phyloP scores from a whole-genome alignment of 2,797 vertebrate genomes.

The Eulemur coronatus region DNA sequence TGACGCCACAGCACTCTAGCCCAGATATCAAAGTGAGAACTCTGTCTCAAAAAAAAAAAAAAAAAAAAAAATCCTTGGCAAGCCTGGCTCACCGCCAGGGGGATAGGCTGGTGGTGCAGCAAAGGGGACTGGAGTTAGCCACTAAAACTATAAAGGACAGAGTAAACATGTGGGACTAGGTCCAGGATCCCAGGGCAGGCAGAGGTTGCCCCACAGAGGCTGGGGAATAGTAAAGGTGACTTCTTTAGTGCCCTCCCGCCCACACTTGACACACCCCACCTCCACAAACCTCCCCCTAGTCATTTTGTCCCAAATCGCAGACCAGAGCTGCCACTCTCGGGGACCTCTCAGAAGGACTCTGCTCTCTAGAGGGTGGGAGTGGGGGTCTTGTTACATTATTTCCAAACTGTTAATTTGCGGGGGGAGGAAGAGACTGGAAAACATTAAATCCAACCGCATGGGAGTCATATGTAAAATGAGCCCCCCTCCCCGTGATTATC shows the following conservation, averaged over 20 bases:
- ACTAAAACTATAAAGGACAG: no score
- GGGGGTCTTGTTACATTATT: not conserved
- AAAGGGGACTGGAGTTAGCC: no score
- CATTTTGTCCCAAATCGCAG: not conserved
- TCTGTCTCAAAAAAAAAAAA: not conserved
- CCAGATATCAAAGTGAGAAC: no score
- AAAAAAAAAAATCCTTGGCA: not conserved
- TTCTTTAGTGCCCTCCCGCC: not conserved
- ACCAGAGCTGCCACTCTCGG: not conserved
- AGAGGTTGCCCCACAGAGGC: not conserved
- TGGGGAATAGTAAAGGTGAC: not conserved
- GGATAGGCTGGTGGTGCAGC: not conserved
- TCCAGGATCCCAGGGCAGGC: not conserved
- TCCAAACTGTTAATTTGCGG: not conserved
- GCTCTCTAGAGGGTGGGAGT: not conserved
- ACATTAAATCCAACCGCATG: not conserved
- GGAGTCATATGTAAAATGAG: not conserved
- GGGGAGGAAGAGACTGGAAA: not conserved
- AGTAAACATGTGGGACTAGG: not conserved
- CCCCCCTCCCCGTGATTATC: not conserved
- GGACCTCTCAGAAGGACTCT: not conserved
- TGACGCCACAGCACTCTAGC: no score
- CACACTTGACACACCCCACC: not conserved
- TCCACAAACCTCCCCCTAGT: not conserved
- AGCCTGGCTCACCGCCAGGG: not conserved